Percentiles rank a stretch among this genome's conserved stretches.
Conservation (phyloP, 2,797 vertebrate species). For the Melanotaenia nigrans region DNA sequence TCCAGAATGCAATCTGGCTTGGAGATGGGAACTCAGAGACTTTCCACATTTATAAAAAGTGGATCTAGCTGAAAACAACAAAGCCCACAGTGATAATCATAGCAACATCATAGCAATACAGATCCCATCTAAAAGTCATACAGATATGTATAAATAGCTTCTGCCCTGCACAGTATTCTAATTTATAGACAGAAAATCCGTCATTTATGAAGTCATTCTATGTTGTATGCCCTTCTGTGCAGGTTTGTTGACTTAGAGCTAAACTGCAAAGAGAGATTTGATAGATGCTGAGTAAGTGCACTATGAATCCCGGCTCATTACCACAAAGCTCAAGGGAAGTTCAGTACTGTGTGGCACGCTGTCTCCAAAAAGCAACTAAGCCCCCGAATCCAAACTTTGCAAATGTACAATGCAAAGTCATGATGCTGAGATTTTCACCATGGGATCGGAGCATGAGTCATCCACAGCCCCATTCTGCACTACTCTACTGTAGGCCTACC, state of each 20-base stretch:
- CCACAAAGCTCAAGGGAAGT: conserved; percentile 15
- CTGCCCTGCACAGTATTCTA: background rate
- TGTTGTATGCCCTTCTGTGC: background rate
- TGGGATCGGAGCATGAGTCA: conserved; percentile 70
- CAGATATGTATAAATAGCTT: background rate
- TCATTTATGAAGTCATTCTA: too few relatives aligned
- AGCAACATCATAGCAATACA: background rate
- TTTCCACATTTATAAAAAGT: too few relatives aligned
- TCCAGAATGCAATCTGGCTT: too few relatives aligned
- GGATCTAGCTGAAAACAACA: background rate
- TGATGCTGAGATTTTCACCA: conserved; percentile 60
- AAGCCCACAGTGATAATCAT: background rate
- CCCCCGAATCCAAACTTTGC: conserved; percentile 63
- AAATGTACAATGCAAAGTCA: conserved; percentile 62
- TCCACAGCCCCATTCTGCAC: conserved; percentile 60
- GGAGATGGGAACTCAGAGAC: too few relatives aligned
- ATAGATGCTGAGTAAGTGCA: conserved; percentile 20
- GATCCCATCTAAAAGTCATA: background rate
- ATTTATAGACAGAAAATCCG: background rate
- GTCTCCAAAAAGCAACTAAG: conserved; percentile 31
- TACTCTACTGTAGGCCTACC: conserved; percentile 67
- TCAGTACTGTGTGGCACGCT: background rate
- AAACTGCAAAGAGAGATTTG: conserved; percentile 12
- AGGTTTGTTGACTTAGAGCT: conserved; percentile 5
- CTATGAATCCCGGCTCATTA: conserved; percentile 3